Conservation (phyloP, 2,888 invertebrate genomes). For the Plagiodera versicolora region DNA sequence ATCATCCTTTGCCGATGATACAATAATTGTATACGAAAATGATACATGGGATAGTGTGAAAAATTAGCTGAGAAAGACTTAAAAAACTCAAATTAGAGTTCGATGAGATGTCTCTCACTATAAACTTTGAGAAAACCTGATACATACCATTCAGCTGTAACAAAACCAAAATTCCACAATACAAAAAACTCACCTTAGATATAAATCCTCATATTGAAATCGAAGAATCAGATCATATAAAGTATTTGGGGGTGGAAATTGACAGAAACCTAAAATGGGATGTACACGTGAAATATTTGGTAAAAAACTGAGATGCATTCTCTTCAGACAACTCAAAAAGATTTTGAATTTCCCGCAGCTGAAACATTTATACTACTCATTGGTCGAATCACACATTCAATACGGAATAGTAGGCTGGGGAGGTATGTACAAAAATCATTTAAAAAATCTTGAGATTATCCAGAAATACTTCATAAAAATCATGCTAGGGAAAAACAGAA, state of each 20-base stretch:
- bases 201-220: neutral
- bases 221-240: neutral
- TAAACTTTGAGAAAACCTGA: neutral
- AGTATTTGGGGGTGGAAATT: neutral
- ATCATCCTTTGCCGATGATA: neutral
- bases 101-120: conserved; percentile 3
- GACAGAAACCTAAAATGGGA: neutral
- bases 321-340: neutral
- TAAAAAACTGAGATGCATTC: no score
- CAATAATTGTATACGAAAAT: neutral
- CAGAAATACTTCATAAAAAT: no score
- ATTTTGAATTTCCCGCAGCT: no score
- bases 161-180: conserved; percentile 1
- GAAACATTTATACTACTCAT: neutral
- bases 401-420: no score
- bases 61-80: neutral
- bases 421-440: no score
- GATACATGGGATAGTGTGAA: neutral
- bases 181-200: neutral
- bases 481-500: no score
- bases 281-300: neutral
- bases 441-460: no score
- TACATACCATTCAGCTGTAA: neutral
- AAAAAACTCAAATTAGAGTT: neutral
- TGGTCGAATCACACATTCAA: no score